A percentile compares a stretch with the other conserved stretches of the same genome.
Evolutionary conservation across 2,888 invertebrate genomes (phyloP).

Genomic region (Pristionchus japonicus): DNA sequence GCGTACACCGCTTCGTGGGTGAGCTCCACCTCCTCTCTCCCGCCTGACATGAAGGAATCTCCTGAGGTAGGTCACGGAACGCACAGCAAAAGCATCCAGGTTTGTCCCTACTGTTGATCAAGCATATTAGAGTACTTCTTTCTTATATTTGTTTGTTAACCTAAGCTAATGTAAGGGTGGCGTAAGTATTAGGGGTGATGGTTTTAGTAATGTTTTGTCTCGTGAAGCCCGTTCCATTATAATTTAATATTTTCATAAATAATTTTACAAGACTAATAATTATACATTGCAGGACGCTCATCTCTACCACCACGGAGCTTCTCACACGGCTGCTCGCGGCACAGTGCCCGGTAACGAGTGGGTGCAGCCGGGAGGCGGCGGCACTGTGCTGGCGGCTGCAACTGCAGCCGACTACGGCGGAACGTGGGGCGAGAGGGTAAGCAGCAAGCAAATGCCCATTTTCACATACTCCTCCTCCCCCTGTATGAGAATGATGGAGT

Average conservation of each 20-base stretch:
- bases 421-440: slow-evolving; percentile 42
- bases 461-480: too few relatives aligned
- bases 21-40: slow-evolving; percentile 67
- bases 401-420: not conserved
- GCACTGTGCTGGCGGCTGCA: not conserved
- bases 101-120: too few relatives aligned
- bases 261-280: too few relatives aligned
- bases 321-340: not conserved
- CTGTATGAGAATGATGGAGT: too few relatives aligned
- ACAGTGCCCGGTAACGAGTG: slow-evolving; percentile 40
- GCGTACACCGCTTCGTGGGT: slow-evolving; percentile 71
- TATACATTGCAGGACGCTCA: not conserved
- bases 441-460: too few relatives aligned
- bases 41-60: slow-evolving; percentile 66
- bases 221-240: not conserved
- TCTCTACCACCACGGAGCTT: not conserved
- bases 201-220: not conserved
- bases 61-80: slow-evolving; percentile 55
- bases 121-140: too few relatives aligned
- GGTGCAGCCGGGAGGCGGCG: slow-evolving; percentile 33
- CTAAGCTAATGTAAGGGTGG: too few relatives aligned
- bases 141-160: too few relatives aligned
- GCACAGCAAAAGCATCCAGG: too few relatives aligned
- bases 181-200: too few relatives aligned
- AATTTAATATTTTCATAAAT: not conserved